Conservation (phyloP, 2,888 invertebrate species). For the Steromphala cineraria region DNA sequence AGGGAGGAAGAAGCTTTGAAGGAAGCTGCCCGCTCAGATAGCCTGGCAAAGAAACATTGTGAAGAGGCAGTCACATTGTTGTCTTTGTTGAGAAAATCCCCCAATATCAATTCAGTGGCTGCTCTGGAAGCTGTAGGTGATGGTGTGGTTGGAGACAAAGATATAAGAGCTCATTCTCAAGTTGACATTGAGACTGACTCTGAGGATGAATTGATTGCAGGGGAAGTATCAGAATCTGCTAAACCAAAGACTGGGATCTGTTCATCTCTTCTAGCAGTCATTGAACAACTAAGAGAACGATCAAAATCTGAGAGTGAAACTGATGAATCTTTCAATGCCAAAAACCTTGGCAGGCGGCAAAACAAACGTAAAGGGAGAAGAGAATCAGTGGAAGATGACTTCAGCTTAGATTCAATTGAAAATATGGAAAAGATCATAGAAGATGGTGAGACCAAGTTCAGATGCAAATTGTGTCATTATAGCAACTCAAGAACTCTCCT, state of each 20-base stretch:
- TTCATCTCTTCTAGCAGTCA: slow-evolving; percentile 72
- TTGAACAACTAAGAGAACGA: slow-evolving; percentile 71
- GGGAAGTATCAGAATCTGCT: neutral
- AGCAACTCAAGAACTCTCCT: slow-evolving; percentile 57
- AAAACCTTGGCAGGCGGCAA: neutral
- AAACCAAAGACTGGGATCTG: slow-evolving; percentile 63
- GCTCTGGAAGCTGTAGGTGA: neutral
- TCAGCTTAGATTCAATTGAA: slow-evolving; percentile 51
- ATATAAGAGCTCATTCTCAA: neutral
- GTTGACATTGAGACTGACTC: slow-evolving; percentile 11
- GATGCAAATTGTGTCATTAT: slow-evolving; percentile 73
- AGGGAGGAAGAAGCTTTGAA: neutral
- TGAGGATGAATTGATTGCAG: slow-evolving; percentile 22
- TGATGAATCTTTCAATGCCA: neutral
- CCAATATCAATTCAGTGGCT: slow-evolving; percentile 53
- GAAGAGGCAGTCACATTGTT: slow-evolving; percentile 62
- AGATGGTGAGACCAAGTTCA: slow-evolving; percentile 53
- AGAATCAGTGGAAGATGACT: slow-evolving; percentile 45
- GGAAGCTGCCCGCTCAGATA: neutral
- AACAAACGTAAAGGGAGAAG: slow-evolving; percentile 31
- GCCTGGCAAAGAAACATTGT: slow-evolving; percentile 20
- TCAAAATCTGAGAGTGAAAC: slow-evolving; percentile 57
- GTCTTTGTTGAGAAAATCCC: slow-evolving; percentile 60
- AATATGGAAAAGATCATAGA: slow-evolving; percentile 64
- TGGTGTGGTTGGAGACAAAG: neutral